Conservation (phyloP, 2,797 vertebrate species). For the Sphenopsis melanotis region DNA sequence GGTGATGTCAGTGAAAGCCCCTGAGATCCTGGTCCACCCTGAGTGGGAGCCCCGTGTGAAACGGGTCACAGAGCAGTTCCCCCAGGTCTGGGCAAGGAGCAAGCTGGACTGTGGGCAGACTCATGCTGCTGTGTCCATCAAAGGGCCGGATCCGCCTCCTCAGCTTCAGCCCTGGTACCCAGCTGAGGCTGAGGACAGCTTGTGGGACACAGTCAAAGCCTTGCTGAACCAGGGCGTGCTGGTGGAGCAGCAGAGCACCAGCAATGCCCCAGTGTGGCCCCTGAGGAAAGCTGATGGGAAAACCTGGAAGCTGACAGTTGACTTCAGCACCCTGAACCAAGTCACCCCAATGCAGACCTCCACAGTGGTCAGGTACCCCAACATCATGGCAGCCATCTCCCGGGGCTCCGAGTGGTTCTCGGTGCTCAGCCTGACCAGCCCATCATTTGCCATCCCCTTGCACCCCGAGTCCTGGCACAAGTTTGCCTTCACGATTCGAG, state of each 20-base stretch:
- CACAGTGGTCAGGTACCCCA: not conserved
- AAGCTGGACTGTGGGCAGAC: constrained; percentile 45
- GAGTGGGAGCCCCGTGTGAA: constrained; percentile 56
- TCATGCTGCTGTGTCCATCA: not conserved
- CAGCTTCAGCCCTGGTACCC: constrained; percentile 32
- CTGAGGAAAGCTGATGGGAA: constrained; percentile 39
- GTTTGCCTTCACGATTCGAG: constrained; percentile 46
- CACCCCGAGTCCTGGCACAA: constrained; percentile 25
- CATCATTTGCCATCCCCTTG: constrained; percentile 25
- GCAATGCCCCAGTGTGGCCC: constrained; percentile 18
- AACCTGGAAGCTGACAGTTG: not conserved
- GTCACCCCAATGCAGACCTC: not conserved
- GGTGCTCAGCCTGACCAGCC: constrained; percentile 41
- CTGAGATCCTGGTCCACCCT: constrained; percentile 23
- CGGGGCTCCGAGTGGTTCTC: constrained; percentile 38
- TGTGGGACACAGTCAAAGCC: constrained; percentile 42
- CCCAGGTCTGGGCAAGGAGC: constrained; percentile 42
- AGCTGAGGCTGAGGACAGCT: not conserved
- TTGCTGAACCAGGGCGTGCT: constrained; percentile 15
- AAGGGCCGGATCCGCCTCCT: not conserved
- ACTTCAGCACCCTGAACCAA: constrained; percentile 12
- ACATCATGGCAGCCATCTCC: constrained; percentile 10
- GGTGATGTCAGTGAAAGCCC: constrained; percentile 54
- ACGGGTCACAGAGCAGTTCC: constrained; percentile 23
- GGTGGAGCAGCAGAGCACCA: constrained; percentile 36